These are phyloP conservation scores for Characodon lateralis DNA, from an alignment of 2,797 vertebrate species.

Conservation along the genomic window DNA sequence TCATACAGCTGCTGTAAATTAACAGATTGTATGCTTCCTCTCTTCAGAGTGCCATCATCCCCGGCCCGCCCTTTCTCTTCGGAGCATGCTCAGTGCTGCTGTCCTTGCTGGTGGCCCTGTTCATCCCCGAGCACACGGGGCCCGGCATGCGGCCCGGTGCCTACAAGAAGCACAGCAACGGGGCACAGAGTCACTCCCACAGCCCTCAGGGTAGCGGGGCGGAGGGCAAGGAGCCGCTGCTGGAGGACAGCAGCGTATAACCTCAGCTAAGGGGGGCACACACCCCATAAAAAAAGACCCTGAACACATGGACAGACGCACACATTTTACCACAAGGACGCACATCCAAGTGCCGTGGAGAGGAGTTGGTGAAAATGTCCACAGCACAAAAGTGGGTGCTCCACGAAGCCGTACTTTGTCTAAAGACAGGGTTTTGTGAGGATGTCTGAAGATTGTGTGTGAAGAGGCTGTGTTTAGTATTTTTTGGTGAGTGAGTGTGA, in stretches of 20 bases:
- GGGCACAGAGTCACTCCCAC: conserved; percentile 87
- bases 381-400: conserved; percentile 63
- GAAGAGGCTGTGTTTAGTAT: conserved; percentile 37
- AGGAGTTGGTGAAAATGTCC: conserved; percentile 55
- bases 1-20: background rate
- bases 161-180: conserved; percentile 91
- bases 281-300: conserved; percentile 41
- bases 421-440: conserved; percentile 44
- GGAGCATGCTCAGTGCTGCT: conserved; percentile 92
- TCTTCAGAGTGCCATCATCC: conserved; percentile 88
- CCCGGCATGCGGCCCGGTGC: conserved; percentile 80
- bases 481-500: conserved; percentile 30
- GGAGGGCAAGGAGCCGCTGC: conserved; percentile 88
- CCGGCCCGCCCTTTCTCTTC: conserved; percentile 90
- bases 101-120: conserved; percentile 90
- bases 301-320: conserved; percentile 47
- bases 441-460: conserved; percentile 45
- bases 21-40: background rate
- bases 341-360: conserved; percentile 50
- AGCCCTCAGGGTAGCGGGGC: conserved; percentile 83
- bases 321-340: conserved; percentile 53
- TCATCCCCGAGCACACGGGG: conserved; percentile 88
- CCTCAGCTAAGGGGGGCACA: conserved; percentile 63
- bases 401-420: conserved; percentile 48
- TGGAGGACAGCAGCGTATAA: conserved; percentile 92